These are phyloP conservation scores for Magallana nippona DNA, from an alignment of 2,888 invertebrate genomes.

Conservation along the genomic window DNA sequence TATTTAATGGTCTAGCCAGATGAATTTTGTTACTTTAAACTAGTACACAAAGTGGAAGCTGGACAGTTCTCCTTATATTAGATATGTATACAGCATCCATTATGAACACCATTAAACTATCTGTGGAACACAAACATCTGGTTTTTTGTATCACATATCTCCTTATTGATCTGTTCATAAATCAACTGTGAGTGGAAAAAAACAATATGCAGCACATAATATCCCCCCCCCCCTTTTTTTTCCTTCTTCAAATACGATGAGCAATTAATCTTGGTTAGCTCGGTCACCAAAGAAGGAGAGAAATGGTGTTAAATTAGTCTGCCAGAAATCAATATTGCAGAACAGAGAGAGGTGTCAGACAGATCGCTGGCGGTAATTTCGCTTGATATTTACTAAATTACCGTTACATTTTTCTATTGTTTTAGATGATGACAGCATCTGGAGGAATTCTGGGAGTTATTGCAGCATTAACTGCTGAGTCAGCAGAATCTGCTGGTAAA, in stretches of 20 bases:
- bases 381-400: no score
- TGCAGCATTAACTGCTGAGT: slow-evolving; percentile 87
- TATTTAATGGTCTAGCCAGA: no score
- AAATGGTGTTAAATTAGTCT: slow-evolving; percentile 11
- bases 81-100: no score
- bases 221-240: background rate
- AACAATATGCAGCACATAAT: background rate
- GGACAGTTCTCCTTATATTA: no score
- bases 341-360: background rate
- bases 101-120: background rate
- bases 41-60: no score
- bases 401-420: slow-evolving; percentile 44
- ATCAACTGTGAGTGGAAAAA: background rate
- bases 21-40: no score
- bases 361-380: background rate
- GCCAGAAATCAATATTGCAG: slow-evolving; percentile 10
- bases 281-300: background rate
- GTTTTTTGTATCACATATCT: background rate
- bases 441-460: slow-evolving; percentile 94
- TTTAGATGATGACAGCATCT: slow-evolving; percentile 89
- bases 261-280: slow-evolving; percentile 20
- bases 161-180: background rate
- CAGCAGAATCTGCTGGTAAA: slow-evolving; percentile 81
- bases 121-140: background rate
- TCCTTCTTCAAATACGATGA: slow-evolving; percentile 12